phyloP scores from a whole-genome alignment of 1,140 invertebrate species.

The Drosophila funebris region DNA sequence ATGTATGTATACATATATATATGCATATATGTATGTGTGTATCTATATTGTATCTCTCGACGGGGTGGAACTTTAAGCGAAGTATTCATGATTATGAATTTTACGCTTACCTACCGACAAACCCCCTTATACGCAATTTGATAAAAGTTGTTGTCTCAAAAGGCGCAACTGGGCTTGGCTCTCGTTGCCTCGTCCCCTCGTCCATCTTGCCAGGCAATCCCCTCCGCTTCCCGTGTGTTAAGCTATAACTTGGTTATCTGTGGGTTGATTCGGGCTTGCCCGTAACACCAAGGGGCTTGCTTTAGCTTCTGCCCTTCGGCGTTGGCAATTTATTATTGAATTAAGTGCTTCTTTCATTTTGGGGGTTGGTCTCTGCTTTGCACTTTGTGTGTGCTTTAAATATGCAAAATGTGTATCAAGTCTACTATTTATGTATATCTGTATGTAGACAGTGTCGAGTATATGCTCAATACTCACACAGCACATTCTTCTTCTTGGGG shows the following conservation, averaged over 20 bases:
- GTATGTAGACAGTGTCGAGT: conserved; percentile 12
- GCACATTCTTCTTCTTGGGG: conserved; percentile 30
- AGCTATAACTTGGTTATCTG: conserved; percentile 66
- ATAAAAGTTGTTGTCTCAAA: conserved; percentile 60
- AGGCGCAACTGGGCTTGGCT: conserved; percentile 56
- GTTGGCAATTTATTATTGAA: conserved; percentile 80
- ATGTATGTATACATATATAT: background rate
- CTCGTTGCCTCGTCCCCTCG: background rate
- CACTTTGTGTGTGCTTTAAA: conserved; percentile 38
- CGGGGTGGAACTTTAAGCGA: conserved; percentile 70
- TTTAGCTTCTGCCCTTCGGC: conserved; percentile 34
- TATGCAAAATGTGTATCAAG: conserved; percentile 69
- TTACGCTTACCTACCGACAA: conserved; percentile 82
- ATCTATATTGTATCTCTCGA: conserved; percentile 36
- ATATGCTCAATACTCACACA: conserved; percentile 28
- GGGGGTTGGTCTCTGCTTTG: conserved; percentile 50
- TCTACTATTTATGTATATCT: background rate
- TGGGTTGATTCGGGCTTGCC: conserved; percentile 47
- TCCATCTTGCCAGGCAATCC: background rate
- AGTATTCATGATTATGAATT: conserved; percentile 82
- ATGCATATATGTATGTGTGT: conserved; percentile 20
- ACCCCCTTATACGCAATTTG: conserved; percentile 64
- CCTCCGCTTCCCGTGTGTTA: conserved; percentile 29
- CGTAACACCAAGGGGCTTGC: conserved; percentile 37
- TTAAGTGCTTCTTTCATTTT: conserved; percentile 64